Conservation (phyloP, 2,888 invertebrate genomes). For the Tipula unca region DNA sequence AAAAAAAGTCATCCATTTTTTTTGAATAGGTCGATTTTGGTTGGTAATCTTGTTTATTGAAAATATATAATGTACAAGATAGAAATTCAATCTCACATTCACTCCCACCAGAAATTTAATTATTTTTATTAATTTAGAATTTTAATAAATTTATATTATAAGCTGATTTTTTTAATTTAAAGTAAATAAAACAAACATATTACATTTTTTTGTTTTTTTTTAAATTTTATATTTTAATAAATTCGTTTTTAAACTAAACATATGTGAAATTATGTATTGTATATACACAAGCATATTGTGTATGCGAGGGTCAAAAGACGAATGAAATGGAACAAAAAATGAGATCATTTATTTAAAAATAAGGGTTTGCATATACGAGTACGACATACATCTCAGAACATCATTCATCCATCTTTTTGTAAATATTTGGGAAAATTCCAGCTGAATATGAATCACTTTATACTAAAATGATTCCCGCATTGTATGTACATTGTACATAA, state of each 20-base stretch:
- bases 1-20: no score
- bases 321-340: background rate
- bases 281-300: background rate
- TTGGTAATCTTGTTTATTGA: no score
- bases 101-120: background rate
- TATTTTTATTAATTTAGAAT: background rate
- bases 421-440: background rate
- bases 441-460: background rate
- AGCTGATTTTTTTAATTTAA: background rate
- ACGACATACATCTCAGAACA: background rate
- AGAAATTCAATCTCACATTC: background rate
- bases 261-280: background rate
- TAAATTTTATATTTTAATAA: background rate
- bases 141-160: background rate
- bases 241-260: background rate
- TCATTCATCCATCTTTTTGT: background rate
- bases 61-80: background rate
- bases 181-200: background rate
- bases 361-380: background rate
- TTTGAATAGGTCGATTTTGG: no score
- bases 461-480: background rate
- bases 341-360: slow-evolving; percentile 1
- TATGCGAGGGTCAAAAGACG: background rate
- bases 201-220: background rate
- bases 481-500: background rate